Conservation (phyloP, 2,888 invertebrate species). For the Muschampia plurimacula region DNA sequence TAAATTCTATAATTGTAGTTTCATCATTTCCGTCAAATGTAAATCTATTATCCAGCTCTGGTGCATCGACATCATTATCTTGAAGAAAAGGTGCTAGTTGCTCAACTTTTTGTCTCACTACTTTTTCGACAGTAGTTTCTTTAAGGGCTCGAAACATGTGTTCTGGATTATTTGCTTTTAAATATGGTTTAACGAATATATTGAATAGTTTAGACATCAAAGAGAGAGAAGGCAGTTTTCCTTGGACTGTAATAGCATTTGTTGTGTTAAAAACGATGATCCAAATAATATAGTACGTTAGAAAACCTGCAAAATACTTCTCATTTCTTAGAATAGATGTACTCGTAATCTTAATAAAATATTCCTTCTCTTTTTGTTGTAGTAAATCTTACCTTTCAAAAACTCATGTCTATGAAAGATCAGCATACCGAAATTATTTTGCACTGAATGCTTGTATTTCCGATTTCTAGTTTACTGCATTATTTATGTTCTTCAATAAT, state of each 20-base stretch:
- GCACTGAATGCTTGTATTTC: constrained; percentile 3
- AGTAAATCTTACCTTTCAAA: constrained; percentile 22
- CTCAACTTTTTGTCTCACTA: constrained; percentile 55
- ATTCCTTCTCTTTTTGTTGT: neutral
- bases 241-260: constrained; percentile 23
- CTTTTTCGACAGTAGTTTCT: constrained; percentile 49
- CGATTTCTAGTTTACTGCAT: constrained; percentile 12
- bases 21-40: constrained; percentile 56
- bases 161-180: constrained; percentile 41
- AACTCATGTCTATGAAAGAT: neutral
- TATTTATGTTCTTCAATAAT: constrained; percentile 11
- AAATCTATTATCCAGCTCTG: constrained; percentile 46
- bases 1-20: constrained; percentile 64
- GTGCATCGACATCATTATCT: constrained; percentile 50
- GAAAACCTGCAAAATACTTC: neutral
- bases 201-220: constrained; percentile 52
- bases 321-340: neutral
- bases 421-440: constrained; percentile 15
- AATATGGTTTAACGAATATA: constrained; percentile 53
- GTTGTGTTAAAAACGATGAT: neutral
- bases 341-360: neutral
- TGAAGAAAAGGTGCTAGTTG: constrained; percentile 58
- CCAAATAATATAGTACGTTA: neutral
- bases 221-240: constrained; percentile 45
- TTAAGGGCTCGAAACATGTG: constrained; percentile 28